Conservation (phyloP, 2,888 invertebrate species). For the Drosophila melanosoma region DNA sequence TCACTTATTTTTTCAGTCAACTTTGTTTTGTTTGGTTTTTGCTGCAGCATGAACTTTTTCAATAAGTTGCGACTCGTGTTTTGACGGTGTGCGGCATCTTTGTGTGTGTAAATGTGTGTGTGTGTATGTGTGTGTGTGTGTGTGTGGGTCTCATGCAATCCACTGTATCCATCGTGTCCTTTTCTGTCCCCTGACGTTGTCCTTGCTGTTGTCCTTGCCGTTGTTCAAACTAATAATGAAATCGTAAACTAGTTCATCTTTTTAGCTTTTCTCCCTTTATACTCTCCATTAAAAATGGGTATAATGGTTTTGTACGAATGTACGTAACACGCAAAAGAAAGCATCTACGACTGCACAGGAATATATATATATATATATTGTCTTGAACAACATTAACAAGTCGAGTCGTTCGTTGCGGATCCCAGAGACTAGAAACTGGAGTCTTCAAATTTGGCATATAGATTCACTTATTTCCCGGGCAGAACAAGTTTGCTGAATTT, state of each 20-base stretch:
- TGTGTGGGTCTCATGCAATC: neutral
- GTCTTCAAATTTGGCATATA: neutral
- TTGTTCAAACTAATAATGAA: slow-evolving; percentile 77
- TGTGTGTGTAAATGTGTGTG: neutral
- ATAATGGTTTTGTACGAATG: neutral
- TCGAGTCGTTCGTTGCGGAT: neutral
- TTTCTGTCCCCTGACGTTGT: slow-evolving; percentile 22
- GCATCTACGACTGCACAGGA: neutral
- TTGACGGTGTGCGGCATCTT: slow-evolving; percentile 41
- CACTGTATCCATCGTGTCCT: slow-evolving; percentile 24
- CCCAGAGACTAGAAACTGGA: neutral
- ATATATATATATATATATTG: neutral
- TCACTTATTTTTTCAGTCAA: slow-evolving; percentile 1
- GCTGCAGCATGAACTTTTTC: slow-evolving; percentile 70
- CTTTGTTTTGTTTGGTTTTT: slow-evolving; percentile 6
- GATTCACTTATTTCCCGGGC: neutral
- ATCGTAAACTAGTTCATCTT: slow-evolving; percentile 79
- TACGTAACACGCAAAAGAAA: neutral
- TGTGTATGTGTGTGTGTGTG: neutral
- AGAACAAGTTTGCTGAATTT: neutral
- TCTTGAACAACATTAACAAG: neutral
- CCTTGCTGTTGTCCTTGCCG: slow-evolving; percentile 33
- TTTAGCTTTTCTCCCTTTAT: slow-evolving; percentile 25
- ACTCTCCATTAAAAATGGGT: neutral
- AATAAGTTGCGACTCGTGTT: slow-evolving; percentile 69